Percentiles rank a stretch among this genome's conserved stretches.
Conservation (phyloP, 2,113 vertebrate species). For the Motacilla tschutschensis region DNA sequence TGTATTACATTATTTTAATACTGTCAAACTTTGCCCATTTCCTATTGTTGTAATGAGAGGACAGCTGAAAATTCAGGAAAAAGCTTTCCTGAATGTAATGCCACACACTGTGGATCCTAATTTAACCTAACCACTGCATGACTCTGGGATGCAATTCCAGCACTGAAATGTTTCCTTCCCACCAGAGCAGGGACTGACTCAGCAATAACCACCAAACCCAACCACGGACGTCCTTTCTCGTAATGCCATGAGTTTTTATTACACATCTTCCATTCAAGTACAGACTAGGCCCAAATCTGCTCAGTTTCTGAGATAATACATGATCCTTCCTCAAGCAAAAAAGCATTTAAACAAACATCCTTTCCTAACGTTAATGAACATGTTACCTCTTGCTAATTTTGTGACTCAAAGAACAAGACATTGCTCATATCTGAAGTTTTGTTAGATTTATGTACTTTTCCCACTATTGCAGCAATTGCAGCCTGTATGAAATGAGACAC, state of each 20-base stretch:
- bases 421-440: not conserved
- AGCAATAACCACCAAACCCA: not conserved
- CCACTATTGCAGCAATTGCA: not conserved
- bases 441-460: not conserved
- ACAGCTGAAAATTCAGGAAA: not conserved
- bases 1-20: not conserved
- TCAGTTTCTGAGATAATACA: not conserved
- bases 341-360: not conserved
- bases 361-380: not conserved
- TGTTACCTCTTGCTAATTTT: conserved; percentile 41
- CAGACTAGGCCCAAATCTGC: not conserved
- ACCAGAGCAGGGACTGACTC: not conserved
- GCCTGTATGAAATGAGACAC: not conserved
- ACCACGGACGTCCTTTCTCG: not conserved
- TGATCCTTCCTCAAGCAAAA: conserved; percentile 8
- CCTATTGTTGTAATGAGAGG: not conserved
- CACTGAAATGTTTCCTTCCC: not conserved
- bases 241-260: not conserved
- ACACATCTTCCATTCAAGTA: conserved; percentile 31
- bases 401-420: conserved; percentile 41
- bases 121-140: not conserved
- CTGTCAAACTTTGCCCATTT: not conserved
- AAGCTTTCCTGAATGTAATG: not conserved
- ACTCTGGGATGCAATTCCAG: not conserved
- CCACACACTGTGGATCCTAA: not conserved